Conservation (phyloP, 1,140 invertebrate genomes). For the Metaphire vulgaris region DNA sequence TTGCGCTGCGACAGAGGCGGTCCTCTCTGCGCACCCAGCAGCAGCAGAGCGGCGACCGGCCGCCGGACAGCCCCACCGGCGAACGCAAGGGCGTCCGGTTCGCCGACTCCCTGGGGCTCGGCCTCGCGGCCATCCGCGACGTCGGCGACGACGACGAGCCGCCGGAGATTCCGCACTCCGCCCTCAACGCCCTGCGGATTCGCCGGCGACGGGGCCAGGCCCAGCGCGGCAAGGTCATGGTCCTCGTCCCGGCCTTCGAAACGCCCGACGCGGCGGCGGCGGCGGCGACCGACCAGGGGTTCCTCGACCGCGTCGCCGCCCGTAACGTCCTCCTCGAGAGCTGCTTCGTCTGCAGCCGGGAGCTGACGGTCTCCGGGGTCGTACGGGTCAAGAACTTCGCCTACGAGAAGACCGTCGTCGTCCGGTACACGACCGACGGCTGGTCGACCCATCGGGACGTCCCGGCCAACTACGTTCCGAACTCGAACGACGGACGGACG, state of each 20-base stretch:
- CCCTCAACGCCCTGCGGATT: conserved; percentile 40
- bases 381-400: conserved; percentile 82
- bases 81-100: conserved; percentile 78
- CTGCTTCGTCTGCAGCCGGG: conserved; percentile 57
- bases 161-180: conserved; percentile 47
- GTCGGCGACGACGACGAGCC: conserved; percentile 46
- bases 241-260: conserved; percentile 68
- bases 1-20: not conserved
- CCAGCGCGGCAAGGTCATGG: conserved; percentile 19
- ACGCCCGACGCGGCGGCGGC: too few relatives aligned
- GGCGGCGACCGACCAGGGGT: conserved; percentile 64
- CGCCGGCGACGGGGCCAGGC: not conserved
- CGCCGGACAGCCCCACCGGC: not conserved
- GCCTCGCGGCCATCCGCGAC: conserved; percentile 75
- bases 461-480: conserved; percentile 67
- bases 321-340: conserved; percentile 77
- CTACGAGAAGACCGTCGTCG: conserved; percentile 80
- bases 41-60: too few relatives aligned
- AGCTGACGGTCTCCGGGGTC: conserved; percentile 69
- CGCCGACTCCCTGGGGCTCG: conserved; percentile 84
- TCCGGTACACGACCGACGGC: conserved; percentile 75
- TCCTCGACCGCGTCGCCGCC: conserved; percentile 67
- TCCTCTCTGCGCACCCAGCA: not conserved
- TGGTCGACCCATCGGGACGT: conserved; percentile 79
- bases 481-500: conserved; percentile 85